Evolutionary conservation across 2,888 invertebrate species (phyloP), one percentile per base, ranked within the genome.

Genomic region (Ornithoptera alexandrae): DNA sequence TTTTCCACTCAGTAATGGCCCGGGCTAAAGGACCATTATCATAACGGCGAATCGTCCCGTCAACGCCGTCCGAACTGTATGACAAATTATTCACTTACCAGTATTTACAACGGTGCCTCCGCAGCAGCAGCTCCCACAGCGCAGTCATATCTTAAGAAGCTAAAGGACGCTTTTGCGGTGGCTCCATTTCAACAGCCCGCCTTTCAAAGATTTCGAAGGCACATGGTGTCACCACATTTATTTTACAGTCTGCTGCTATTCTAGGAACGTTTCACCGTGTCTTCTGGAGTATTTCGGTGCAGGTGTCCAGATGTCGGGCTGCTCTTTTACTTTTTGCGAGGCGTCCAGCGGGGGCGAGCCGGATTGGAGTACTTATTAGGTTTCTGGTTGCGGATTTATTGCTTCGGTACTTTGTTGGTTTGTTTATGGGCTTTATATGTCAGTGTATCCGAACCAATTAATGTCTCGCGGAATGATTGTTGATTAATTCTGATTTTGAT

Each of bases 201-300:
- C 74, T 70, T 76, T 73, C 77, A 30, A 81, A 82, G 82, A 84
- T 90, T 91, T 89, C 86, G 88, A 85, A 85, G 85, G 88, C 91
- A 89, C 84, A 87, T 90, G 90, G 85, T 88, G 84, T 86, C 85
- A 84, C 83, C 84, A 80, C 84, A 78, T 89, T 88, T 90, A 89
- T 91, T 92, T 91, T 89, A 90, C 90, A 89, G 90, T 90, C 92
- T 89, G 90, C 78, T 89, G 91, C 92, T 91, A 91, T 92, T 92
- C 92, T 90, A 91, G 90, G 92, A 92, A 92, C 89, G 87, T 89
- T 87, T 85, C 81, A 80, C 82, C 85, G 86, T 89, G 86, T 88
- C 84, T 83, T 80, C n/a, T n/a, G 75, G 83, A 79, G 81, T 90
- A 90, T 90, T 91, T 90, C 80, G 79, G 88, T 78, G 81, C 91